These are phyloP conservation scores for Tragelaphus strepsiceros DNA, from an alignment of 2,113 vertebrate species.

Conservation along the genomic window DNA sequence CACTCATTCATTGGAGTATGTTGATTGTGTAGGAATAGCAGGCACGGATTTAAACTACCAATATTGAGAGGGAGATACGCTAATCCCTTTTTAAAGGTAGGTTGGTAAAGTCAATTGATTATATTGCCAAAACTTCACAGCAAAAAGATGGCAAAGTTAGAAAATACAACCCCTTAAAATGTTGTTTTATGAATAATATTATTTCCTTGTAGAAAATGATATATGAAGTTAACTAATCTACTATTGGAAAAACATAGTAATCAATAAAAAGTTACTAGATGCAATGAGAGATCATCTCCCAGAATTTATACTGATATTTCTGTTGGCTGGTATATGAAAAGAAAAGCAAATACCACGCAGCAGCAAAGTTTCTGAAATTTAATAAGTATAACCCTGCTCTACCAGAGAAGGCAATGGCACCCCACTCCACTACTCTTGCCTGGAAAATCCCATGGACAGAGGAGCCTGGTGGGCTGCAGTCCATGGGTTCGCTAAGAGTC, in stretches of 20 bases:
- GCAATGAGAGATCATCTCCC: conserved; percentile 83
- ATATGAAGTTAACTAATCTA: not conserved
- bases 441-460: too few species aligned
- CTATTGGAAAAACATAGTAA: not conserved
- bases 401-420: too few species aligned
- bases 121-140: not conserved
- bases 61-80: not conserved
- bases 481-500: too few species aligned
- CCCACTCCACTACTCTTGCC: too few species aligned
- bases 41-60: not conserved
- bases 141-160: not conserved
- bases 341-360: conserved; percentile 74
- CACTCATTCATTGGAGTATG: not conserved
- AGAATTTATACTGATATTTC: conserved; percentile 82
- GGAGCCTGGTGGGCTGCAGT: too few species aligned
- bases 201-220: not conserved
- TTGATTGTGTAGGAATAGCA: not conserved
- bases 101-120: not conserved
- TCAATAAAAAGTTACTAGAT: conserved; percentile 79
- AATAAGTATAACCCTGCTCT: not conserved
- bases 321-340: conserved; percentile 82
- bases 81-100: not conserved
- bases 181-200: not conserved
- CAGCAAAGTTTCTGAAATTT: not conserved
- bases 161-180: not conserved